phyloP scores from a whole-genome alignment of 2,888 invertebrate species.

The Auanema freiburgensis region DNA sequence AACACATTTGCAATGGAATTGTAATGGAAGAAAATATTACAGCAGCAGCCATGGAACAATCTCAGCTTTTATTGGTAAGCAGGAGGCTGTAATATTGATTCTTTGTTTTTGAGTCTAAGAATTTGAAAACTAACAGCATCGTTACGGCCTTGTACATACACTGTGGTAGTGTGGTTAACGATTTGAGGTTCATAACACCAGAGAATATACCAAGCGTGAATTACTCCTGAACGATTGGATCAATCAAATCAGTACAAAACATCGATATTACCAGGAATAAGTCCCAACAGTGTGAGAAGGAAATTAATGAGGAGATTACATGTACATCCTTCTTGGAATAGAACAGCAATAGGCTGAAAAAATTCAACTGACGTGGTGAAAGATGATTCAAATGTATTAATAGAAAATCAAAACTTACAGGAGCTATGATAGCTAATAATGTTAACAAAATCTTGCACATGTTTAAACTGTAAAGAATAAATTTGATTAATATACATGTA shows the following conservation, averaged over 20 bases:
- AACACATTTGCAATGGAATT: too few species aligned
- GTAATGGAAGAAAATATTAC: too few species aligned
- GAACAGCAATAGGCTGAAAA: constrained; percentile 16
- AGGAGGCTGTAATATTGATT: too few species aligned
- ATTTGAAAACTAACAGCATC: background rate
- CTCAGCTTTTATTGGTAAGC: too few species aligned
- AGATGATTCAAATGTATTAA: background rate
- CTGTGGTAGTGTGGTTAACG: constrained; percentile 17
- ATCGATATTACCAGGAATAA: constrained; percentile 23
- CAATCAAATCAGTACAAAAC: background rate
- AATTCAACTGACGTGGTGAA: background rate
- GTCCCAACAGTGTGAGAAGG: constrained; percentile 13
- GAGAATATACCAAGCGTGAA: constrained; percentile 21
- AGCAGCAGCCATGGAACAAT: too few species aligned
- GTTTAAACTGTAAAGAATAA: background rate
- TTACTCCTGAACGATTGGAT: constrained; percentile 9
- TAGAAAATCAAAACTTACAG: constrained; percentile 12
- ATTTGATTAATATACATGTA: background rate
- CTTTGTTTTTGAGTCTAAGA: too few species aligned
- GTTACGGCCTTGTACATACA: constrained; percentile 14
- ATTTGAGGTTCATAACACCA: constrained; percentile 13
- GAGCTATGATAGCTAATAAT: constrained; percentile 15
- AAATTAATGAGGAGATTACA: constrained; percentile 18
- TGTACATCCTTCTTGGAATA: constrained; percentile 16
- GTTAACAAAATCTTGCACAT: constrained; percentile 22